Percentiles rank a stretch among this genome's conserved stretches.
phyloP scores from a whole-genome alignment of 1,140 invertebrate genomes.

The Phymorhynchus buccinoides region DNA sequence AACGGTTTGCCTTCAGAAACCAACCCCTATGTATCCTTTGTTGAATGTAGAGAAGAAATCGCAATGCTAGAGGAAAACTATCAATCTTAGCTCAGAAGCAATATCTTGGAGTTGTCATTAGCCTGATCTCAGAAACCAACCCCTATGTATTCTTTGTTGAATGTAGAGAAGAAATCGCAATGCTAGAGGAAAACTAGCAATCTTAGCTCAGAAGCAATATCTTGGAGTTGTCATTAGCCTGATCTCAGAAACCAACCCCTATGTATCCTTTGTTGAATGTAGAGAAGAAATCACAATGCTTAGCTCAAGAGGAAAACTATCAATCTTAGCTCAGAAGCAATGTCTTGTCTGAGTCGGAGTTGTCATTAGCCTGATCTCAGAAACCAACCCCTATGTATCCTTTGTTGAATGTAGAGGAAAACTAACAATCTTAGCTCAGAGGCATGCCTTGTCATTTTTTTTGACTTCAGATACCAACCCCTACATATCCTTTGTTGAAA shows the following conservation, averaged over 20 bases:
- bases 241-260: constrained; percentile 95
- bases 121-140: constrained; percentile 93
- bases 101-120: constrained; percentile 98
- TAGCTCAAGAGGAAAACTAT: too few species aligned
- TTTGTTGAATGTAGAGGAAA: constrained; percentile 35
- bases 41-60: not conserved
- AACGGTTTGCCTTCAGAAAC: constrained; percentile 95
- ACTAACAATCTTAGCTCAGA: too few species aligned
- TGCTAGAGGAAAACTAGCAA: too few species aligned
- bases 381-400: constrained; percentile 94
- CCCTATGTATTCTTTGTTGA: constrained; percentile 85
- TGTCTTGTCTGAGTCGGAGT: constrained; percentile 96
- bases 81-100: too few species aligned
- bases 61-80: too few species aligned
- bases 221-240: constrained; percentile 96
- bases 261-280: constrained; percentile 78
- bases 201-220: too few species aligned
- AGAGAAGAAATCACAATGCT: too few species aligned
- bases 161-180: too few species aligned
- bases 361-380: constrained; percentile 96
- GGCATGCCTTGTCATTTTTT: constrained; percentile 97
- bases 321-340: too few species aligned
- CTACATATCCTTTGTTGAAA: constrained; percentile 80
- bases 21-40: constrained; percentile 91
- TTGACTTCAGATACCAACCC: constrained; percentile 97